These are phyloP conservation scores for Neria commutata DNA, from an alignment of 2,888 invertebrate genomes.

Conservation along the genomic window DNA sequence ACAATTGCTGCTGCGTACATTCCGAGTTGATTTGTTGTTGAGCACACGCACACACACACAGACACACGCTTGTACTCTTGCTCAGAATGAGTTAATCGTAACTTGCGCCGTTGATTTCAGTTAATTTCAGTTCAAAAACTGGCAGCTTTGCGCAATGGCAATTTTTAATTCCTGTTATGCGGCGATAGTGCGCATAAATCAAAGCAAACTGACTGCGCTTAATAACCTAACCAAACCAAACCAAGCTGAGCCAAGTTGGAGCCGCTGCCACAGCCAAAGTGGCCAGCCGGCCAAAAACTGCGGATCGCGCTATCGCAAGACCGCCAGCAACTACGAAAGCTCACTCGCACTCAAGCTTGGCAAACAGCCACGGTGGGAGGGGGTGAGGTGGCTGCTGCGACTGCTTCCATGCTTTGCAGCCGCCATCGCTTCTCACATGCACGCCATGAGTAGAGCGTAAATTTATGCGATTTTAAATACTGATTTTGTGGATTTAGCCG, in stretches of 20 bases:
- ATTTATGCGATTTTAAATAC: conserved; percentile 62
- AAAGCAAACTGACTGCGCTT: conserved; percentile 15
- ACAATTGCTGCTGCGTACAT: too few species aligned
- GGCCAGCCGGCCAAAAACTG: too few species aligned
- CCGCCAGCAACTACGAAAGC: background rate
- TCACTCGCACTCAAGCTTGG: background rate
- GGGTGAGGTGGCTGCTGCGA: too few species aligned
- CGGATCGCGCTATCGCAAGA: too few species aligned
- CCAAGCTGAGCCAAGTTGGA: background rate
- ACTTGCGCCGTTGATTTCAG: background rate
- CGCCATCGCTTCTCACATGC: background rate
- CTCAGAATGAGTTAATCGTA: conserved; percentile 2
- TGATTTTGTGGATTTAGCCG: conserved; percentile 60
- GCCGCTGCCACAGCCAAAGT: background rate
- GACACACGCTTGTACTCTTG: too few species aligned
- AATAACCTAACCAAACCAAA: background rate
- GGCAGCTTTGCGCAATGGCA: conserved; percentile 28
- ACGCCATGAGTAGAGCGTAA: conserved; percentile 24
- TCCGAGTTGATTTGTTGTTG: too few species aligned
- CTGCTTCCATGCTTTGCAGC: background rate
- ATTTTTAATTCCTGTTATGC: conserved; percentile 33
- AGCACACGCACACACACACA: too few species aligned
- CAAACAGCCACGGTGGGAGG: too few species aligned
- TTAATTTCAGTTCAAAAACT: too few species aligned
- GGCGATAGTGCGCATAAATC: conserved; percentile 29